Percentiles rank a stretch among this genome's conserved stretches.
phyloP scores from a whole-genome alignment of 2,113 vertebrate genomes.

The Salvelinus fontinalis region DNA sequence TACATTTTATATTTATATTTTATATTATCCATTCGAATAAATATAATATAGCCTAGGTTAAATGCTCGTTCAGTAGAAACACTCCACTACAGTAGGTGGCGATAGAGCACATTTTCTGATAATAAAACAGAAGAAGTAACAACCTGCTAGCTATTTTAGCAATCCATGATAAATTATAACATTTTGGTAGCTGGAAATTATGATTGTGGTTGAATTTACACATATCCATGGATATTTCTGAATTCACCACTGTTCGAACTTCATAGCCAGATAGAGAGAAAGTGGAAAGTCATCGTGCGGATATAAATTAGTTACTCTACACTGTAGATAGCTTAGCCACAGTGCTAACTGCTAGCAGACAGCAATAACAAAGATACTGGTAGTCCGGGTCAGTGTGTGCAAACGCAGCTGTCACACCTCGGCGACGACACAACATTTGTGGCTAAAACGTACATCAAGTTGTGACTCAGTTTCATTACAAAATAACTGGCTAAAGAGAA shows the following conservation, averaged over 20 bases:
- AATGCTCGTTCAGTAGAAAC: not conserved
- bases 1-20: no score
- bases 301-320: not conserved
- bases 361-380: not conserved
- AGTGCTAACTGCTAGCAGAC: not conserved
- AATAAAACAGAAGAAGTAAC: not conserved
- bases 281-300: not conserved
- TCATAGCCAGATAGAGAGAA: not conserved
- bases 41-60: not conserved
- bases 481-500: constrained; percentile 8
- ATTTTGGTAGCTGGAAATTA: not conserved
- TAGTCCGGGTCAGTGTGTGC: no score
- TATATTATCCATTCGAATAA: not conserved
- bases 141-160: not conserved
- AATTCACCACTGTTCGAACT: not conserved
- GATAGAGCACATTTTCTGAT: not conserved
- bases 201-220: not conserved
- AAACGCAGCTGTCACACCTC: no score
- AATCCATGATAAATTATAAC: not conserved
- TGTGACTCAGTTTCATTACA: not conserved
- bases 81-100: constrained; percentile 1
- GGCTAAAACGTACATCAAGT: no score
- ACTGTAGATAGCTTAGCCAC: not conserved
- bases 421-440: no score
- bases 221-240: not conserved